A percentile compares a stretch with the other conserved stretches of the same genome.
Conservation (phyloP, 2,797 vertebrate genomes). For the Crocodylus rhombifer region DNA sequence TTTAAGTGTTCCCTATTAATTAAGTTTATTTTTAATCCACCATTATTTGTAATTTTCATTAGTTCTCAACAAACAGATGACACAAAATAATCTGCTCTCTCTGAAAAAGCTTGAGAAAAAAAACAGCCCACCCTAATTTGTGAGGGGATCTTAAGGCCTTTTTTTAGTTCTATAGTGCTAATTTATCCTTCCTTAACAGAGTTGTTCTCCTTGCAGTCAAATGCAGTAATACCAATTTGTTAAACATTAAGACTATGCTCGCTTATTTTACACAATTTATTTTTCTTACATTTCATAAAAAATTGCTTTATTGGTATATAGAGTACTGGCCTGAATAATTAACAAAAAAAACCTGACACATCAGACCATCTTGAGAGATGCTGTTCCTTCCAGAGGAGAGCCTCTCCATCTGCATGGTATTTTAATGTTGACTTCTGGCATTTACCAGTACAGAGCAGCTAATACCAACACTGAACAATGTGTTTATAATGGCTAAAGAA, state of each 20-base stretch:
- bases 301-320: neutral
- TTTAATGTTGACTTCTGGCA: slow-evolving; percentile 35
- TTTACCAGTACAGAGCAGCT: slow-evolving; percentile 17
- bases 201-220: neutral
- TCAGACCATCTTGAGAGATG: neutral
- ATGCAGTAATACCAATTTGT: neutral
- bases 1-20: neutral
- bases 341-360: neutral
- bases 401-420: neutral
- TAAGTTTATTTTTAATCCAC: neutral
- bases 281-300: neutral
- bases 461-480: slow-evolving; percentile 41
- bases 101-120: neutral
- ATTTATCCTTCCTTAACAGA: neutral
- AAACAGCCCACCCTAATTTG: neutral
- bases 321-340: neutral
- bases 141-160: neutral
- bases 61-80: neutral
- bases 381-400: accelerated
- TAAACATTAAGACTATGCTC: neutral
- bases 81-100: neutral
- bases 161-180: neutral
- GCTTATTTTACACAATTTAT: neutral
- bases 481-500: slow-evolving; percentile 61
- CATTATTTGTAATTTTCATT: neutral